These are phyloP conservation scores for Daphoenositta chrysoptera DNA, from an alignment of 2,113 vertebrate species.

Conservation along the genomic window DNA sequence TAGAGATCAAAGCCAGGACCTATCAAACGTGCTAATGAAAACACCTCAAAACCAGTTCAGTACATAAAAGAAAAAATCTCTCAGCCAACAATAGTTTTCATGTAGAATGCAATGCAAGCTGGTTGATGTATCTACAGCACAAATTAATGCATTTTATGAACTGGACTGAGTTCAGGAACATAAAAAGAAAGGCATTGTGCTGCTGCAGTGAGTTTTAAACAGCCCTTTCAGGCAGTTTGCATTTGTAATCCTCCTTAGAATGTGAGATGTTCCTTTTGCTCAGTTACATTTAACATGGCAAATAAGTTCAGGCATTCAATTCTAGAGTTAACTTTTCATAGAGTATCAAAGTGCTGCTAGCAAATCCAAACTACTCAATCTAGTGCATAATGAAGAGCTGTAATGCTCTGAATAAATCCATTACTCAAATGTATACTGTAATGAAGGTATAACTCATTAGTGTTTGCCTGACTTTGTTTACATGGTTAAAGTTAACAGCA, in stretches of 20 bases:
- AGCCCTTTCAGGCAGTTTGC: slow-evolving; percentile 3
- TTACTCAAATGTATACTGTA: not conserved
- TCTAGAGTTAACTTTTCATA: slow-evolving; percentile 8
- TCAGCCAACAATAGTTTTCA: slow-evolving; percentile 1
- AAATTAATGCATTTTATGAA: slow-evolving; percentile 50
- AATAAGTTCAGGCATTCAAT: not conserved
- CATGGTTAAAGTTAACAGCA: not conserved
- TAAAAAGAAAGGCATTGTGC: not conserved
- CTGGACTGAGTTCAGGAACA: not conserved
- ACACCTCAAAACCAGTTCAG: not conserved
- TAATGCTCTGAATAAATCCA: not conserved
- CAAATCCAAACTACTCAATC: not conserved
- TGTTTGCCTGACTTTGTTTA: not conserved
- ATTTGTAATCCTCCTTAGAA: slow-evolving; percentile 28
- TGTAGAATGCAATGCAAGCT: not conserved
- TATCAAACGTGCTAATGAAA: not conserved
- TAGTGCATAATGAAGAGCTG: not conserved
- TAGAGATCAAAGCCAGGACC: slow-evolving; percentile 7
- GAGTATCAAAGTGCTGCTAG: not conserved
- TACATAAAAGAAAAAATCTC: not conserved
- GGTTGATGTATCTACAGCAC: not conserved
- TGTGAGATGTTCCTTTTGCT: not conserved
- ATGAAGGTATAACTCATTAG: not conserved
- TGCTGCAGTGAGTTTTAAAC: not conserved
- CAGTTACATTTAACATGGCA: not conserved